Percentiles rank a stretch among this genome's conserved stretches.
phyloP scores from a whole-genome alignment of 2,113 vertebrate species.

The Equus przewalskii region DNA sequence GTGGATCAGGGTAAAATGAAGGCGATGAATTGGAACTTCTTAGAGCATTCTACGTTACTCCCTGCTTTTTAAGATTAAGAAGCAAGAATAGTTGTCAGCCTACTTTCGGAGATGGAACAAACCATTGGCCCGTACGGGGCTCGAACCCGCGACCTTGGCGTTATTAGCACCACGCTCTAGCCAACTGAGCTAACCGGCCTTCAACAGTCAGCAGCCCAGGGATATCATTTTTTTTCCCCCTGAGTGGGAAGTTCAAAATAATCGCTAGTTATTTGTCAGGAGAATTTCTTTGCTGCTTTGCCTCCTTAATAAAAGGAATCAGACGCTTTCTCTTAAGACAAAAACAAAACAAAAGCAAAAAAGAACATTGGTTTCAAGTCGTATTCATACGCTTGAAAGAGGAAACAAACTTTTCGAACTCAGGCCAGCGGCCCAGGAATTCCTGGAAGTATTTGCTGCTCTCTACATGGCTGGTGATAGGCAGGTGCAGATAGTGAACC shows the following conservation, averaged over 20 bases:
- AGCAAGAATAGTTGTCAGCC: accelerated
- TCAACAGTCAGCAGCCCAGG: no score
- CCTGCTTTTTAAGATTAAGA: background rate
- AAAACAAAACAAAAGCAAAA: background rate
- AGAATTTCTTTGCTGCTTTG: background rate
- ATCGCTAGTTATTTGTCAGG: background rate
- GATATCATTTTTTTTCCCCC: no score
- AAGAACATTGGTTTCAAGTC: background rate
- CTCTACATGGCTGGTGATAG: background rate
- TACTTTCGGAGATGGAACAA: accelerated
- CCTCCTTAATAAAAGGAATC: background rate
- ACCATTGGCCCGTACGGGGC: background rate
- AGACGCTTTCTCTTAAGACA: background rate
- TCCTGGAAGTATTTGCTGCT: background rate
- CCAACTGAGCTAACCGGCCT: background rate
- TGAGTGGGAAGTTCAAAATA: no score
- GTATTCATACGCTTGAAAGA: background rate
- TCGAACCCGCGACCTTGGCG: background rate
- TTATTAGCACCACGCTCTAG: conserved; percentile 39
- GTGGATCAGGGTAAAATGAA: background rate
- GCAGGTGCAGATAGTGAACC: no score
- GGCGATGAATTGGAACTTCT: accelerated
- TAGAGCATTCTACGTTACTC: no score
- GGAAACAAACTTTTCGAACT: background rate
- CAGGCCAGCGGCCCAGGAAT: background rate